Evolutionary conservation across 2,888 invertebrate genomes (phyloP), one percentile per base, ranked within the genome.

Genomic region (Parasteatoda lunata): DNA sequence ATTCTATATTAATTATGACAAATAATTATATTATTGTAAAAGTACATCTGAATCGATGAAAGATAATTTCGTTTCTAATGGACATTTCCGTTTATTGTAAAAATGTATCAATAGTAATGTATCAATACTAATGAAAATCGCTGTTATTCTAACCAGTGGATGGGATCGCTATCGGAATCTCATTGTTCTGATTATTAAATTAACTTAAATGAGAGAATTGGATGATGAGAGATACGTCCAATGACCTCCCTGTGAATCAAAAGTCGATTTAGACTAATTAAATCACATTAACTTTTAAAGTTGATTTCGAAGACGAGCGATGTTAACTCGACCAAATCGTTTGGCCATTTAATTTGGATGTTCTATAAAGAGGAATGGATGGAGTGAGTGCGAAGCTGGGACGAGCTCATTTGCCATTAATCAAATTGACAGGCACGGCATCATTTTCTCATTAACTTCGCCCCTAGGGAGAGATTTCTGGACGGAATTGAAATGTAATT

Each of bases 401-500:
- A 69, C 30, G 69, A 30, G 30, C 30, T 77, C 64, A 64, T 76
- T 82, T 75, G 76, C 65, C 70, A 76, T 76, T 82, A 69, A 82
- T 82, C 82, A 82, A 70, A 76, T 70, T 82, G 82, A 82, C 76
- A 70, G 70, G 30, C 70, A n/a, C 70, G 51, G 82, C 82, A 82
- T 82, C 76, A 76, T 76, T 82, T 82, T 82, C 82, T 82, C 82
- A 75, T 82, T 82, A 82, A 69, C 70, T 45, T n/a, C 13, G 30
- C 52, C 30, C 52, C 75, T 54, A 51, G 4, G 75, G 13, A 76
- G 70, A 64, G 51, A 70, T 65, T 75, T 82, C 51, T 15, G 68
- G 48, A 5, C n/a, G 7, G 82, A 82, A 77, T 82, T 82, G 82
- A 76, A 82, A 82, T 82, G 82, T 76, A 82, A 76, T 77, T 76